Evolutionary conservation across 1,140 invertebrate genomes (phyloP).

Genomic region (Drosophila tani): DNA sequence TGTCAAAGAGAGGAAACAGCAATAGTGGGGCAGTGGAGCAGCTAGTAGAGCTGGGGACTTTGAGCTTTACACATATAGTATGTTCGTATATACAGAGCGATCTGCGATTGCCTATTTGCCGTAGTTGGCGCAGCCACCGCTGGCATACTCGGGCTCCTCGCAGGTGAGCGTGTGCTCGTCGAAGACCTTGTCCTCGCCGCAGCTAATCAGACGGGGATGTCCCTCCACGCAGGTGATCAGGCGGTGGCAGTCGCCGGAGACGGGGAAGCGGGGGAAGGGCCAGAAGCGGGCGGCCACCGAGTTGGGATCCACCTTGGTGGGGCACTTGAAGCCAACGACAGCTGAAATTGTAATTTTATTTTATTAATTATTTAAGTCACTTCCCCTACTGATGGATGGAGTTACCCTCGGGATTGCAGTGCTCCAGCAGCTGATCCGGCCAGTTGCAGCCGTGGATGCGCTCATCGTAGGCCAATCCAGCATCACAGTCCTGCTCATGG

Average conservation of each 20-base stretch:
- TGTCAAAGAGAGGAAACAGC: slow-evolving; percentile 14
- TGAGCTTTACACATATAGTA: slow-evolving; percentile 62
- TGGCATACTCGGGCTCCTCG: slow-evolving; percentile 87
- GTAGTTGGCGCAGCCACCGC: slow-evolving; percentile 76
- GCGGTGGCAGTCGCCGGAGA: slow-evolving; percentile 92
- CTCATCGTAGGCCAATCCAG: slow-evolving; percentile 95
- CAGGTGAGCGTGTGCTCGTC: slow-evolving; percentile 93
- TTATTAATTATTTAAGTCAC: too few relatives aligned
- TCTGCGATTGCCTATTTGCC: slow-evolving; percentile 54
- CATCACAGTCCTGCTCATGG: slow-evolving; percentile 91
- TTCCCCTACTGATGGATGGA: neutral
- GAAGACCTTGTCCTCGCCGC: slow-evolving; percentile 94
- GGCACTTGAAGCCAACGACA: slow-evolving; percentile 93
- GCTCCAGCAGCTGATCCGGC: slow-evolving; percentile 94
- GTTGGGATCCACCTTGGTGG: slow-evolving; percentile 91
- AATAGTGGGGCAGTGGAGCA: slow-evolving; percentile 1
- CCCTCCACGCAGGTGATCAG: slow-evolving; percentile 95
- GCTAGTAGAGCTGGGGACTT: slow-evolving; percentile 26
- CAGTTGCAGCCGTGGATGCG: slow-evolving; percentile 96
- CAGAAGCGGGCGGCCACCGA: slow-evolving; percentile 93
- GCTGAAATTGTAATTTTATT: slow-evolving; percentile 84
- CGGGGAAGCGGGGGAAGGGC: slow-evolving; percentile 95
- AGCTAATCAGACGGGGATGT: slow-evolving; percentile 93
- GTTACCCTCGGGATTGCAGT: slow-evolving; percentile 94
- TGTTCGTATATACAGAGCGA: slow-evolving; percentile 24